Evolutionary conservation across 2,113 vertebrate species (phyloP).

Genomic region (Furnarius figulus): DNA sequence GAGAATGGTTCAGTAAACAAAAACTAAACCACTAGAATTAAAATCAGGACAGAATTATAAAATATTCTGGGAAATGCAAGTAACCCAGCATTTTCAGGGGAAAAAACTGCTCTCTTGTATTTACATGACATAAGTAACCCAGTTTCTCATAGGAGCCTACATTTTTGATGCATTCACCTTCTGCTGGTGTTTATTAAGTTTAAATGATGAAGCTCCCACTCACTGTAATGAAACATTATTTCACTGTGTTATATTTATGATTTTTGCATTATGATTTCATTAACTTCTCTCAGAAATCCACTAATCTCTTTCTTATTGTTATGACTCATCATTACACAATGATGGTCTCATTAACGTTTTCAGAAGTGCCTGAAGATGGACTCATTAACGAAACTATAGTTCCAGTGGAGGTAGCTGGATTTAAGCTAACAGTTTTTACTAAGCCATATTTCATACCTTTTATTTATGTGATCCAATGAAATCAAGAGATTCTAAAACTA

Average conservation of each 20-base stretch:
- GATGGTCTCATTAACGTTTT: background rate
- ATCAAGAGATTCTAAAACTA: background rate
- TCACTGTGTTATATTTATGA: background rate
- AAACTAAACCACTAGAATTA: background rate
- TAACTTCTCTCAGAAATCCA: background rate
- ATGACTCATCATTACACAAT: background rate
- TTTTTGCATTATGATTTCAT: background rate
- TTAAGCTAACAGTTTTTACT: background rate
- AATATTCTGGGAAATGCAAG: background rate
- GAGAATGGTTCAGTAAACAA: constrained; percentile 13
- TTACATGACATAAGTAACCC: background rate
- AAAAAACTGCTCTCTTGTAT: background rate
- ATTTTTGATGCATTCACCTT: background rate
- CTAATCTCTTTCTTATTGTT: background rate
- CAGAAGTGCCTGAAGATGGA: background rate
- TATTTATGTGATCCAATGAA: background rate
- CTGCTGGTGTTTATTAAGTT: background rate
- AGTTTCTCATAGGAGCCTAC: background rate
- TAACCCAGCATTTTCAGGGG: background rate
- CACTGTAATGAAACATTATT: background rate
- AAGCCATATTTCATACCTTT: background rate
- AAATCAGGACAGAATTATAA: background rate
- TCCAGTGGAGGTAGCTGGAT: background rate
- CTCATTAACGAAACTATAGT: background rate
- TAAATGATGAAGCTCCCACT: background rate